A percentile compares a stretch with the other conserved stretches of the same genome.
Evolutionary conservation across 2,888 invertebrate species (phyloP).

Genomic region (Eristalis tenax): DNA sequence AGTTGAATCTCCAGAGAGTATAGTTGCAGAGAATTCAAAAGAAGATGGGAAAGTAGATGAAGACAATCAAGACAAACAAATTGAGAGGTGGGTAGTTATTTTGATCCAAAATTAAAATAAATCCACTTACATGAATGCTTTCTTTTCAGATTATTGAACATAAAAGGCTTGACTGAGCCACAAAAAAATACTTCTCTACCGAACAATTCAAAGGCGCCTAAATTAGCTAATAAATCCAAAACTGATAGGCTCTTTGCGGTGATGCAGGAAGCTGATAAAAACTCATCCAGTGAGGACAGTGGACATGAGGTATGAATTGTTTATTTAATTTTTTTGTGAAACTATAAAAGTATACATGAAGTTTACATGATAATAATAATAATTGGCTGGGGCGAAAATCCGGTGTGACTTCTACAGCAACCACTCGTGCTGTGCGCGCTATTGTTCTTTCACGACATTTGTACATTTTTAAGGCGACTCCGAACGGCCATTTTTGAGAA

Average conservation of each 20-base stretch:
- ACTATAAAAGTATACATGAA: too few relatives aligned
- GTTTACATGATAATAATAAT: too few relatives aligned
- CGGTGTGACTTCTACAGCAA: too few relatives aligned
- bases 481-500: too few relatives aligned
- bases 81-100: conserved; percentile 75
- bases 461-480: too few relatives aligned
- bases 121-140: neutral
- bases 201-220: conserved; percentile 57
- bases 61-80: conserved; percentile 77
- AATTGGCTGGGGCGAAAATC: too few relatives aligned
- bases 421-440: too few relatives aligned
- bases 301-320: conserved; percentile 45
- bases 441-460: too few relatives aligned
- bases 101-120: neutral
- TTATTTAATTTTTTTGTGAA: too few relatives aligned
- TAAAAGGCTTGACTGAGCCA: conserved; percentile 75
- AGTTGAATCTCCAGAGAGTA: conserved; percentile 9
- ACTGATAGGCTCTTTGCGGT: conserved; percentile 54
- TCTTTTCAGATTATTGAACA: conserved; percentile 75
- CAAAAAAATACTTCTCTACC: conserved; percentile 35
- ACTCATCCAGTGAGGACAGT: conserved; percentile 58
- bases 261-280: conserved; percentile 61
- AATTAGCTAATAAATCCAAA: conserved; percentile 53
- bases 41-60: conserved; percentile 71
- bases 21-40: conserved; percentile 43